Evolutionary conservation across 2,888 invertebrate species (phyloP).

Genomic region (Encarsia formosa): DNA sequence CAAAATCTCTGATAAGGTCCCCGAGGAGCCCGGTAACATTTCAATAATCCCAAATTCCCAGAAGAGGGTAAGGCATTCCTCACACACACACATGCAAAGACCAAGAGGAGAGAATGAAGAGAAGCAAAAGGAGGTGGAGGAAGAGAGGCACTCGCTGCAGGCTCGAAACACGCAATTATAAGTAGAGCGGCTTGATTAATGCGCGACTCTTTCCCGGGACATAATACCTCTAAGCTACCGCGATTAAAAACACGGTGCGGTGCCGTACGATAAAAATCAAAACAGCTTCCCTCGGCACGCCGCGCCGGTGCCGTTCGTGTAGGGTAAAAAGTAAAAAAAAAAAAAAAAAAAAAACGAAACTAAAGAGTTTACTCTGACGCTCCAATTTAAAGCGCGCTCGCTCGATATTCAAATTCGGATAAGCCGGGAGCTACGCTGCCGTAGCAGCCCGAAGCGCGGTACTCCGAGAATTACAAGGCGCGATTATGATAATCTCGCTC

Average conservation of each 20-base stretch:
- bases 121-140: not conserved
- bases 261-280: slow-evolving; percentile 25
- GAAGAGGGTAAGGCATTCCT: too few species aligned
- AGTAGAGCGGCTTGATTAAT: slow-evolving; percentile 24
- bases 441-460: not conserved
- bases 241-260: slow-evolving; percentile 25
- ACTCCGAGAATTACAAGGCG: slow-evolving; percentile 24
- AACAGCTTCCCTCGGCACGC: not conserved
- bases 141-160: not conserved
- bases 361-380: too few species aligned
- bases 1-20: too few species aligned
- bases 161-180: slow-evolving; percentile 21
- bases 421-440: not conserved
- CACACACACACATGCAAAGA: too few species aligned
- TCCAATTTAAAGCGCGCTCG: not conserved
- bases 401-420: slow-evolving; percentile 25
- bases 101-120: not conserved
- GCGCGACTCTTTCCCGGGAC: slow-evolving; percentile 15
- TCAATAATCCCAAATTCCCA: too few species aligned
- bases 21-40: too few species aligned
- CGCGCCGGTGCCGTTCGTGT: too few species aligned
- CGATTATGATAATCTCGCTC: slow-evolving; percentile 27
- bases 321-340: too few species aligned
- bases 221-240: slow-evolving; percentile 26
- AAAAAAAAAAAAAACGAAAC: not conserved